phyloP scores from a whole-genome alignment of 53 echinoderm and acorn worm genomes.

The Zoroaster sp. region DNA sequence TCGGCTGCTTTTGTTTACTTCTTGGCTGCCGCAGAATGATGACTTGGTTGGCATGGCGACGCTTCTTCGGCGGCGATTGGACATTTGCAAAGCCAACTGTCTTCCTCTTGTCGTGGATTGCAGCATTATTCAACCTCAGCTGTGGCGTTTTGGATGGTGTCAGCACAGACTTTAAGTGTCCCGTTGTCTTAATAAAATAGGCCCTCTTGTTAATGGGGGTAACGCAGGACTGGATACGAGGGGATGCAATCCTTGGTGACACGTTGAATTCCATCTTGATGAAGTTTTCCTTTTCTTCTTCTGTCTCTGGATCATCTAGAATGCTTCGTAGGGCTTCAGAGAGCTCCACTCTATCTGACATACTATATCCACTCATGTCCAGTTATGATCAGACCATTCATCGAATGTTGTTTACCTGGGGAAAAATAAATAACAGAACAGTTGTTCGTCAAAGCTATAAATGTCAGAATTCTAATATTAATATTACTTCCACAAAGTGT shows the following conservation, averaged over 20 bases:
- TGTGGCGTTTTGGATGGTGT: background rate
- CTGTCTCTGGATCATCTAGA: slow-evolving; percentile 42
- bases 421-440: background rate
- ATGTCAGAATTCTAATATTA: too few species aligned
- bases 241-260: background rate
- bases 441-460: too few species aligned
- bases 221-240: background rate
- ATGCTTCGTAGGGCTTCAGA: slow-evolving; percentile 77
- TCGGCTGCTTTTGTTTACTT: slow-evolving; percentile 22
- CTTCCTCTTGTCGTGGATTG: background rate
- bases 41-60: slow-evolving; percentile 69
- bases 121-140: background rate
- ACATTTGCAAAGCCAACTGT: background rate
- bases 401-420: background rate
- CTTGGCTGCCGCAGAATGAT: slow-evolving; percentile 69
- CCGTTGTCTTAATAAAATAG: background rate
- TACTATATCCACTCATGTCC: background rate
- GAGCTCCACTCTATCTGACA: slow-evolving; percentile 65
- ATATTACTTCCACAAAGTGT: too few species aligned
- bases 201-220: background rate
- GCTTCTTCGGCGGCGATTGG: slow-evolving; percentile 63
- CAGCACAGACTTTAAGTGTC: background rate
- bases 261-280: background rate
- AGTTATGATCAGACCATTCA: background rate
- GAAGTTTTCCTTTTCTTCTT: slow-evolving; percentile 12